Evolutionary conservation across 2,113 vertebrate species (phyloP).

Genomic region (Mixornis gularis): DNA sequence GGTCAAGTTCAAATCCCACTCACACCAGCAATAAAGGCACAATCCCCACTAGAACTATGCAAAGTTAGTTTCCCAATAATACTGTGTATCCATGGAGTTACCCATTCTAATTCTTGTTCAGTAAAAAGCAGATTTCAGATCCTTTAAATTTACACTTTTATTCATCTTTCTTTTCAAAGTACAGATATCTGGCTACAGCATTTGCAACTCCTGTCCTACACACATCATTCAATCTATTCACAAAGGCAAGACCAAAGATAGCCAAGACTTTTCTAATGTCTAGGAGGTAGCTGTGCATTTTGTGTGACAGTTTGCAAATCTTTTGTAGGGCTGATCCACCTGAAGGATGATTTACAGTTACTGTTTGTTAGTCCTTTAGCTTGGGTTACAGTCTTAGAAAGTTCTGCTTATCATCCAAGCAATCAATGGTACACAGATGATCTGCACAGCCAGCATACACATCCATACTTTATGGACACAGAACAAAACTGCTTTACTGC

Average conservation of each 20-base stretch:
- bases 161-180: not conserved
- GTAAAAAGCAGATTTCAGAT: not conserved
- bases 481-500: not conserved
- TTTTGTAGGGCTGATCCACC: not conserved
- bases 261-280: not conserved
- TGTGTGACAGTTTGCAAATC: too few relatives aligned
- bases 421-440: fast-evolving
- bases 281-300: not conserved
- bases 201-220: not conserved
- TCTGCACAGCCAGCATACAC: not conserved
- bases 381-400: not conserved
- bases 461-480: not conserved
- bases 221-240: not conserved
- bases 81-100: not conserved
- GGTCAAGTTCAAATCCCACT: not conserved
- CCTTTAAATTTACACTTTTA: not conserved
- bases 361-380: not conserved
- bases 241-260: not conserved
- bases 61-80: not conserved
- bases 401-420: not conserved
- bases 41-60: not conserved
- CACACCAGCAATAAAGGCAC: not conserved
- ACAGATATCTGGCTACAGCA: not conserved
- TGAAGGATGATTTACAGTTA: not conserved
- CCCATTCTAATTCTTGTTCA: not conserved